Evolutionary conservation across 2,113 vertebrate genomes (phyloP).

Genomic region (Oncorhynchus tshawytscha): DNA sequence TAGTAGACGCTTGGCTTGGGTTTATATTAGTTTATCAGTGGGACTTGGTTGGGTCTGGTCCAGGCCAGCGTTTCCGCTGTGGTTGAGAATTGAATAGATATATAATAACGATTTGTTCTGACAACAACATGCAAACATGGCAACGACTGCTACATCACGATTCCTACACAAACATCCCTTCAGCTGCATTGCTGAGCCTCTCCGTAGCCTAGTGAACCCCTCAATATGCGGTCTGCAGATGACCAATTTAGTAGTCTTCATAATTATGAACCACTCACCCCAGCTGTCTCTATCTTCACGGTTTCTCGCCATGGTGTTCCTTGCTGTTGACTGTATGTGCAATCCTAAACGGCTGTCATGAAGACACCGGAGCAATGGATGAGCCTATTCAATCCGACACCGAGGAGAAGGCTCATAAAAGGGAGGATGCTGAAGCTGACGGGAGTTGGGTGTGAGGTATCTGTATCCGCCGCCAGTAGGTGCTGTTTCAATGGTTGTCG

Average conservation of each 20-base stretch:
- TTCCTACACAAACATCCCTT: conserved; percentile 29
- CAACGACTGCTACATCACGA: conserved; percentile 15
- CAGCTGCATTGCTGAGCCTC: conserved; percentile 40
- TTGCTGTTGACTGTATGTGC: conserved; percentile 34
- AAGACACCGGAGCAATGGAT: conserved; percentile 55
- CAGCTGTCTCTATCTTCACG: conserved; percentile 90
- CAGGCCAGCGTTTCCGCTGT: not conserved
- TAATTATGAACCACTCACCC: conserved; percentile 78
- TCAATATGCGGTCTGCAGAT: conserved; percentile 26
- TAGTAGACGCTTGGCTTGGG: not conserved
- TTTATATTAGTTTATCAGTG: not conserved
- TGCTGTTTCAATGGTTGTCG: conserved; percentile 29
- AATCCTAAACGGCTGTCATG: conserved; percentile 57
- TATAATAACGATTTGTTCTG: not conserved
- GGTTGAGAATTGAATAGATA: not conserved
- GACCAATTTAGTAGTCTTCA: not conserved
- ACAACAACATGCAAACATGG: not conserved
- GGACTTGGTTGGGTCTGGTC: not conserved
- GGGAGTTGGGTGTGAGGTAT: conserved; percentile 14
- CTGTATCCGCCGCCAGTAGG: conserved; percentile 32
- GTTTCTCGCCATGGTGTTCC: conserved; percentile 77
- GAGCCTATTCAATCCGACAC: conserved; percentile 59
- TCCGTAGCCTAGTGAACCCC: conserved; percentile 13
- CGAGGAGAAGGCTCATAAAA: conserved; percentile 65
- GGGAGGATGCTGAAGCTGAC: conserved; percentile 67